Percentiles rank a stretch among this genome's conserved stretches.
phyloP scores from a whole-genome alignment of 2,797 vertebrate genomes.

The Alosa sapidissima region DNA sequence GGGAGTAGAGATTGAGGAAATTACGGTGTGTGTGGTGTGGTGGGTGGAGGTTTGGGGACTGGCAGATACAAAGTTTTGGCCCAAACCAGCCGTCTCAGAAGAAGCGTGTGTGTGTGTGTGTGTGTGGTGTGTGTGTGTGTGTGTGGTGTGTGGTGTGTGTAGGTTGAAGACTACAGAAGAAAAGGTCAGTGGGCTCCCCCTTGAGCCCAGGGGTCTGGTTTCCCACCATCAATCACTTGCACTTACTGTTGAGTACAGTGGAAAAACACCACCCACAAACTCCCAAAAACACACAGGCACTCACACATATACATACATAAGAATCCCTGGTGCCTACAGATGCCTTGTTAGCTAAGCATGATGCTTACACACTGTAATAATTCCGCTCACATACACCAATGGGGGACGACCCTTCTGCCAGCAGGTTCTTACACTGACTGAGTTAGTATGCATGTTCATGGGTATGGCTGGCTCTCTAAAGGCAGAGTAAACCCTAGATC shows the following conservation, averaged over 20 bases:
- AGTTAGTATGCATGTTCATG: background rate
- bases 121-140: slow-evolving; percentile 18
- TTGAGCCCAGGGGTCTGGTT: slow-evolving; percentile 29
- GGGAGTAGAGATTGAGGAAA: background rate
- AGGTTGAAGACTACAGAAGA: slow-evolving; percentile 30
- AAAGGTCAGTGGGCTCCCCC: slow-evolving; percentile 31
- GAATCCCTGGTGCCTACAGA: too few species aligned
- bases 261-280: slow-evolving; percentile 33
- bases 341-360: background rate
- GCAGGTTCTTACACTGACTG: background rate
- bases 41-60: background rate
- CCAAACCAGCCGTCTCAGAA: background rate
- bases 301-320: background rate
- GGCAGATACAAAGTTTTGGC: background rate
- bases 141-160: slow-evolving; percentile 15
- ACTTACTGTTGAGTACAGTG: slow-evolving; percentile 46
- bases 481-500: too few species aligned
- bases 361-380: background rate
- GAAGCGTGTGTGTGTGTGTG: background rate
- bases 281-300: background rate
- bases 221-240: slow-evolving; percentile 35
- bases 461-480: background rate
- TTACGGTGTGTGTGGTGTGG: background rate
- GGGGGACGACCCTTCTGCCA: background rate
- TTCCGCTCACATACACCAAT: background rate